These are phyloP conservation scores for Martes martes DNA, from an alignment of 2,113 vertebrate genomes.

Conservation along the genomic window DNA sequence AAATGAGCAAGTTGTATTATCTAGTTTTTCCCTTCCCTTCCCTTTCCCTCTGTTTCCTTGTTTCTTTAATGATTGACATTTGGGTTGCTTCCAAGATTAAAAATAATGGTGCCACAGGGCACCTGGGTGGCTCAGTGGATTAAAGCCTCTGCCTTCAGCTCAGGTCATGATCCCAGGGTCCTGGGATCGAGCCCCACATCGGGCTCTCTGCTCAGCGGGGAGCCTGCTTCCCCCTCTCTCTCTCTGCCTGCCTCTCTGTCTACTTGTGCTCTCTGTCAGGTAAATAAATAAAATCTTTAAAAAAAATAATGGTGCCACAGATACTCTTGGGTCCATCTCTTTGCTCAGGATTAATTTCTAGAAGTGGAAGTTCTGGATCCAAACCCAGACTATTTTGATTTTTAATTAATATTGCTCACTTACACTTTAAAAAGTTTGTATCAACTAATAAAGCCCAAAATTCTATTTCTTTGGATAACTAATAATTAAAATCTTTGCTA, in stretches of 20 bases:
- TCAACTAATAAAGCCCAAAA: not conserved
- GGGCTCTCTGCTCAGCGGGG: too few relatives aligned
- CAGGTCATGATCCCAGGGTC: too few relatives aligned
- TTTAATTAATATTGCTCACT: not conserved
- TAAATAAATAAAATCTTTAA: too few relatives aligned
- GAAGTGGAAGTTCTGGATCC: not conserved
- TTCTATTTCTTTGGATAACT: not conserved
- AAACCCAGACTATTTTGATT: constrained; percentile 22
- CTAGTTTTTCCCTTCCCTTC: not conserved
- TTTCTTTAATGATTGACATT: not conserved
- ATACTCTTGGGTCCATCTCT: not conserved
- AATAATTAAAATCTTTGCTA: not conserved
- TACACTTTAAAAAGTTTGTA: not conserved
- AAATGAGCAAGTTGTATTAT: not conserved
- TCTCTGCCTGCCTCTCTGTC: too few relatives aligned
- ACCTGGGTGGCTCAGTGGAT: too few relatives aligned
- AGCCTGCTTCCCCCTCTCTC: too few relatives aligned
- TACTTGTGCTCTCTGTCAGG: too few relatives aligned
- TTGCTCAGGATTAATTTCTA: constrained; percentile 22
- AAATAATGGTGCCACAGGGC: not conserved
- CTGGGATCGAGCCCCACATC: too few relatives aligned
- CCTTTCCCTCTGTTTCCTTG: not conserved
- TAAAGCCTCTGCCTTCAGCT: too few relatives aligned
- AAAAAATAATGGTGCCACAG: not conserved
- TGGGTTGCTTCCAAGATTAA: not conserved